phyloP scores from a whole-genome alignment of 1,140 invertebrate species.

The Drosophila parabipectinata region DNA sequence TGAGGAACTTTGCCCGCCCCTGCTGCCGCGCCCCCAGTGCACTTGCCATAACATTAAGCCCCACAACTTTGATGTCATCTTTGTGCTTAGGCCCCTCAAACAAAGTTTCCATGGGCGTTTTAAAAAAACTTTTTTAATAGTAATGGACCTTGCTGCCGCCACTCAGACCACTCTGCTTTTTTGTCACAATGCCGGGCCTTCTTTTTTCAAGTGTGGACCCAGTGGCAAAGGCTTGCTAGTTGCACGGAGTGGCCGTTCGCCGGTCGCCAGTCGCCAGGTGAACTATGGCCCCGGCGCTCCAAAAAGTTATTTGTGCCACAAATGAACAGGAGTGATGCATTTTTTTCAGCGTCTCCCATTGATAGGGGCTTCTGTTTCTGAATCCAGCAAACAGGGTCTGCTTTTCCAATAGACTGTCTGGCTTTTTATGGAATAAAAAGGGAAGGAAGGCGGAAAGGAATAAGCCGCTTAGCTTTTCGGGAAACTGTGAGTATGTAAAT shows the following conservation, averaged over 20 bases:
- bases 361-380: slow-evolving; percentile 31
- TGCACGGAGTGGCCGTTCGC: slow-evolving; percentile 19
- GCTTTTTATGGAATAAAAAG: neutral
- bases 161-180: slow-evolving; percentile 17
- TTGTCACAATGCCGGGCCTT: slow-evolving; percentile 7
- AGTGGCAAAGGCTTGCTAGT: slow-evolving; percentile 33
- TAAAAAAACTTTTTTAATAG: slow-evolving; percentile 80
- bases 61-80: slow-evolving; percentile 78
- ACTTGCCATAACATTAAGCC: slow-evolving; percentile 67
- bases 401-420: slow-evolving; percentile 33
- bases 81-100: slow-evolving; percentile 67
- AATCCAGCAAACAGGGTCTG: slow-evolving; percentile 11
- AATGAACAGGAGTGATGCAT: slow-evolving; percentile 57
- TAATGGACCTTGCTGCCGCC: slow-evolving; percentile 62
- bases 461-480: slow-evolving; percentile 74
- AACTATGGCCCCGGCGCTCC: slow-evolving; percentile 58
- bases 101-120: slow-evolving; percentile 59
- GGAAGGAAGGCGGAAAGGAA: neutral
- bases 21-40: neutral
- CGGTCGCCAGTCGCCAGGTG: slow-evolving; percentile 39
- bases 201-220: slow-evolving; percentile 69
- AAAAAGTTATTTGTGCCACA: slow-evolving; percentile 79
- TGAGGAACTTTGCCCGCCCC: slow-evolving; percentile 37
- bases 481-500: slow-evolving; percentile 67
- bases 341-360: slow-evolving; percentile 50